phyloP scores from a whole-genome alignment of 2,888 invertebrate genomes.

The Watsonalla cultraria region DNA sequence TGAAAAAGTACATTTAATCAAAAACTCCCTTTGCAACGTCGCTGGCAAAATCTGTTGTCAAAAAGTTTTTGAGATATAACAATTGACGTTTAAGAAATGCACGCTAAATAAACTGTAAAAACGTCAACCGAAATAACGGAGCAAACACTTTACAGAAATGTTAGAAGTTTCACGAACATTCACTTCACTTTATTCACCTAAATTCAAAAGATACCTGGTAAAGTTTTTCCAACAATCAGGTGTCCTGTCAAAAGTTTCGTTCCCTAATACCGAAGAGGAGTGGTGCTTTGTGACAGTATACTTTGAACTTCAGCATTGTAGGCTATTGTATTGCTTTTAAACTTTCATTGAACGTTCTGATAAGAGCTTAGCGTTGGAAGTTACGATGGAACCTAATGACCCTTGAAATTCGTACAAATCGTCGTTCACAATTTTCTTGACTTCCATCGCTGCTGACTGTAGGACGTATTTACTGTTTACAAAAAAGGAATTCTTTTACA shows the following conservation, averaged over 20 bases:
- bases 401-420: background rate
- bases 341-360: slow-evolving; percentile 41
- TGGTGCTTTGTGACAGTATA: slow-evolving; percentile 45
- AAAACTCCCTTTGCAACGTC: too few species aligned
- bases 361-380: slow-evolving; percentile 21
- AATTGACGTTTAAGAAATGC: too few species aligned
- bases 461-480: too few species aligned
- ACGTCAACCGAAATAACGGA: background rate
- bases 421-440: background rate
- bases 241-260: slow-evolving; percentile 51
- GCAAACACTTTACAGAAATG: background rate
- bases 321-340: slow-evolving; percentile 43
- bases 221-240: slow-evolving; percentile 20
- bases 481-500: too few species aligned
- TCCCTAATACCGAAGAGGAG: slow-evolving; percentile 49
- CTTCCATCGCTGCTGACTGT: background rate
- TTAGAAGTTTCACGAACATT: background rate
- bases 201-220: background rate
- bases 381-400: background rate
- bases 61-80: too few species aligned
- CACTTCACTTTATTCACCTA: background rate
- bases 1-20: too few species aligned
- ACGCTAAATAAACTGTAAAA: too few species aligned
- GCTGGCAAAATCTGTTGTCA: too few species aligned
- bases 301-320: slow-evolving; percentile 18